Evolutionary conservation across 2,113 vertebrate species (phyloP).

Genomic region (Prolemur simus): DNA sequence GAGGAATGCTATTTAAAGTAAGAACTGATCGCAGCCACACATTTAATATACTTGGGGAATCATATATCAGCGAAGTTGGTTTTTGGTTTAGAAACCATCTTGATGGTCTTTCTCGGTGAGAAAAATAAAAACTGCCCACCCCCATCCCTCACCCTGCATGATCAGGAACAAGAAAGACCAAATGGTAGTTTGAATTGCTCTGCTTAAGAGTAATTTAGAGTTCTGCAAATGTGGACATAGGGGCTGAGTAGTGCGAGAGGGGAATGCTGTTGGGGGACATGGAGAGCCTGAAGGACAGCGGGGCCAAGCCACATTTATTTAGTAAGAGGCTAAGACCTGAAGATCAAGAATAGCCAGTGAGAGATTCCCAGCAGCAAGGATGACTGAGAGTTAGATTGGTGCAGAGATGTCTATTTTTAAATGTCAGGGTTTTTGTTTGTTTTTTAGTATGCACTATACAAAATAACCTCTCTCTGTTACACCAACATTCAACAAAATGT

Average conservation of each 20-base stretch:
- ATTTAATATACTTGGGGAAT: background rate
- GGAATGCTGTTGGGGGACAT: background rate
- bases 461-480: background rate
- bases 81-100: background rate
- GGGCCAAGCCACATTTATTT: background rate
- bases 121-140: background rate
- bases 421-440: background rate
- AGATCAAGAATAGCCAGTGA: background rate
- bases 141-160: background rate
- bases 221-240: background rate
- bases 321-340: background rate
- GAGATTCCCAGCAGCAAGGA: background rate
- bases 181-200: background rate
- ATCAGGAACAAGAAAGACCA: background rate
- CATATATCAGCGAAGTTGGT: background rate
- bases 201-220: background rate
- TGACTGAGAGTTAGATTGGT: background rate
- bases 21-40: background rate
- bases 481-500: background rate
- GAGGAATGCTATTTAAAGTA: background rate
- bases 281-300: background rate
- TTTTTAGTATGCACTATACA: background rate
- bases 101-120: background rate
- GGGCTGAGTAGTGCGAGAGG: background rate
- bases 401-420: background rate